Evolutionary conservation across 2,797 vertebrate species (phyloP), one percentile per base, ranked within the genome.

Genomic region (Adelosebastes latens): DNA sequence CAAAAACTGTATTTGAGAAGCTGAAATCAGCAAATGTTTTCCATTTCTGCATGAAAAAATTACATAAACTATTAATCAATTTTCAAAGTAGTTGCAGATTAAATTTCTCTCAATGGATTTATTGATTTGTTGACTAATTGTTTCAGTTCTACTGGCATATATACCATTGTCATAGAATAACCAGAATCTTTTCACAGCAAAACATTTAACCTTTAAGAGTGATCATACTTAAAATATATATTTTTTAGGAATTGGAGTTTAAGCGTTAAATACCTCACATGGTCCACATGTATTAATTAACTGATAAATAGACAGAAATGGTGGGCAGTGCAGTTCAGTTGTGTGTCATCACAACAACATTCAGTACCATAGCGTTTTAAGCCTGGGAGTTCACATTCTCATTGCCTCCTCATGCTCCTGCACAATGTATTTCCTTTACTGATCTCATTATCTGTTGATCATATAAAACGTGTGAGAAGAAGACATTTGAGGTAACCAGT

Each of bases 391-490:
- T 74, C 55, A 55, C 9, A 1, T 49, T 63, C 74, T 59, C 69
- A 59, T 52, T 56, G 55, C 68, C 72, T 69, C 52, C 58, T 55
- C 66, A 10, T 59, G 63, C 71, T 42, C 42, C 60, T 72, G 68
- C 46, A 36, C 60, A 46, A 11, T 79, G 31, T 72, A 22, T 87
- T 85, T 86, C 68, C 64, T 86, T 76, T 89, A 72, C 90, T 82
- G 87, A 89, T 91, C 80, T 90, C 86, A 92, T 95, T 91, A 92
- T 93, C 83, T 86, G 84, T 78, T 79, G 83, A 83, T 83, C 81
- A 81, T 89, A 91, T 89, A 90, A 90, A 83, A 72, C 53, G 87
- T 72, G 31, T 75, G 79, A 86, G 82, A 78, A 89, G 85, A 89
- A 90, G 82, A 89, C 83, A 59, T 88, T 81, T 76, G 86, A 87